Evolutionary conservation across 2,113 vertebrate genomes (phyloP), one percentile per base, ranked within the genome.

Genomic region (Cranoglanis bouderius): DNA sequence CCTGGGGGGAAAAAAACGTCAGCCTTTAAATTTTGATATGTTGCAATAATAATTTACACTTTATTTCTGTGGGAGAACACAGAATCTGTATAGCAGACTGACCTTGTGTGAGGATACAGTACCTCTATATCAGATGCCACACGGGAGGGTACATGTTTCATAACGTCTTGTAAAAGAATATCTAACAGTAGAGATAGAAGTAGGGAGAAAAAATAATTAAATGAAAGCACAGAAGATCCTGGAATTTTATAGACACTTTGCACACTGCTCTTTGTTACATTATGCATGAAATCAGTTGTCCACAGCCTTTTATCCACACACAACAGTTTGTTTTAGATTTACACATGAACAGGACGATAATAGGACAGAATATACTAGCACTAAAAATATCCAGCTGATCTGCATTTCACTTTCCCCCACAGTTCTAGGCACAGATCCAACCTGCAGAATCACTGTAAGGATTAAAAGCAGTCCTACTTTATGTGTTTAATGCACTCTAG

Each of bases 371-470:
- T 46, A 43, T 18, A 46, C 57, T 46, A 84, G 57, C 82, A 84
- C 59, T 63, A 63, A 65, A 84, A 84, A 84, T 84, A 78, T 78
- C 43, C 24, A 46, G 82, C 82, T 84, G 24, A 84, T 43, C 82
- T 65, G 24, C 24, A 65, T 38, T 9, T 43, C 57, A 46, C 46
- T 29, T 82, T 21, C 8, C 81, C 57, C 57, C 32, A 83, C 57
- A 63, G 16, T 84, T 63, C 57, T 43, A 65, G 59, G 82, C 82
- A 65, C 59, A 65, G 57, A 84, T 84, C 82, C 82, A 84, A 43
- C 9, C 61, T 9, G 24, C 82, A 65, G 82, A 63, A 14, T 43
- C 46, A 84, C 57, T 63, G 38, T 46, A 16, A 43, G 57, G 38
- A 63, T 63, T 84, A 26, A 84, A 63, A 29, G 46, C 82, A 29